Evolutionary conservation across 2,888 invertebrate species (phyloP).

Genomic region (Sinopyrophorus schimmeli): DNA sequence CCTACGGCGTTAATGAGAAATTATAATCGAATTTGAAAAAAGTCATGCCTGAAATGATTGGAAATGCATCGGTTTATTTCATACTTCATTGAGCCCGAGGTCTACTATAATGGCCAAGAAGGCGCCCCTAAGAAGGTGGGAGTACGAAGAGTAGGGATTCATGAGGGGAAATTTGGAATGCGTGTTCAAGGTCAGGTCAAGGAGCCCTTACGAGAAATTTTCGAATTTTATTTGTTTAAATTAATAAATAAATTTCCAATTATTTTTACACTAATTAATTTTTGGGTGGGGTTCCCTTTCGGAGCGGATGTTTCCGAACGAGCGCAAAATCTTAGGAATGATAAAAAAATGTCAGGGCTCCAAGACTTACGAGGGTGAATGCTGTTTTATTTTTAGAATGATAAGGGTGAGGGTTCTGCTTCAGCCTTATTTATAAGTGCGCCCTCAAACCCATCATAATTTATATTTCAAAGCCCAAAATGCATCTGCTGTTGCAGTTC

Average conservation of each 20-base stretch:
- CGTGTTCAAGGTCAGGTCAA: constrained; percentile 39
- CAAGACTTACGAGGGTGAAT: constrained; percentile 17
- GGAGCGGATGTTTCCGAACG: no score
- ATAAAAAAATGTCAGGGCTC: constrained; percentile 16
- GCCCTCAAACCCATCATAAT: constrained; percentile 7
- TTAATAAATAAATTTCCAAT: no score
- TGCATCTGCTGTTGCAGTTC: no score
- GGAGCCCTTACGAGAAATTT: constrained; percentile 28
- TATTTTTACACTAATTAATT: no score
- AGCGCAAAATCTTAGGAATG: constrained; percentile 5
- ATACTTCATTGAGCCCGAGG: constrained; percentile 37
- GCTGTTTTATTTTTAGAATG: constrained; percentile 24
- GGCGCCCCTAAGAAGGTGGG: constrained; percentile 37
- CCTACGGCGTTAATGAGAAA: no score
- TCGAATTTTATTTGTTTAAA: no score
- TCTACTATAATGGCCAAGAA: constrained; percentile 32
- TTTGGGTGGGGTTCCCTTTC: no score
- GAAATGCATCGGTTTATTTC: constrained; percentile 36
- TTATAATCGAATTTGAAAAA: no score
- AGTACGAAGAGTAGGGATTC: constrained; percentile 29
- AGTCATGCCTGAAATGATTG: no score
- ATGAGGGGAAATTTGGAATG: constrained; percentile 35
- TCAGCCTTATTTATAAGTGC: constrained; percentile 15
- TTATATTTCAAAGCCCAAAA: no score
- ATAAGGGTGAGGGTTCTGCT: constrained; percentile 23